Conservation (phyloP, 2,113 vertebrate species). For the Psittacus erithacus region DNA sequence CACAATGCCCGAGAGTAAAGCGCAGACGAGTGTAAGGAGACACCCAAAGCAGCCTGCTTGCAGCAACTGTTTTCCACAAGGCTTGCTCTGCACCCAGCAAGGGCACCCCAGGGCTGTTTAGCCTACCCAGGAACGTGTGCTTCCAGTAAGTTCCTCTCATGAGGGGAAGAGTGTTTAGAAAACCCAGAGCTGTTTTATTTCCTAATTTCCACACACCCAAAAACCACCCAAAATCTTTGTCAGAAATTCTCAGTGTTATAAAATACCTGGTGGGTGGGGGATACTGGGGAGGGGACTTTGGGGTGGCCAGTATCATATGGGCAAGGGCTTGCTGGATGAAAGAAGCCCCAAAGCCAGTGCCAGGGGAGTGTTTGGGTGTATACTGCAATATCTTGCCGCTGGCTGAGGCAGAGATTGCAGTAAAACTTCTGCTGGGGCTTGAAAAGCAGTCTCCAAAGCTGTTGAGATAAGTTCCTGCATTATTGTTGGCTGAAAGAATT, state of each 20-base stretch:
- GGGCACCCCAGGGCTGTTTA: conserved; percentile 27
- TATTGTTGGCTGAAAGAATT: not conserved
- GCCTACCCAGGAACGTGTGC: not conserved
- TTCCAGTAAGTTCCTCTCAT: conserved; percentile 50
- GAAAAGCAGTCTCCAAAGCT: not conserved
- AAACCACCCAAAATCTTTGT: not conserved
- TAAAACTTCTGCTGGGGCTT: not conserved
- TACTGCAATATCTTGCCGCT: accelerated
- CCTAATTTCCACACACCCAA: not conserved
- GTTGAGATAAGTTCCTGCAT: not conserved
- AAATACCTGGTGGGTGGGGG: not conserved
- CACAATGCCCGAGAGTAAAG: not conserved
- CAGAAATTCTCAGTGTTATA: not conserved
- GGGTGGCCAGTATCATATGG: not conserved
- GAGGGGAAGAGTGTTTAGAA: conserved; percentile 6
- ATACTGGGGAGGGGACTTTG: not conserved
- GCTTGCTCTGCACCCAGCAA: not conserved
- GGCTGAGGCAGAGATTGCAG: not conserved
- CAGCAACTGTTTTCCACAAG: not conserved
- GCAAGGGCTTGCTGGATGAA: not conserved
- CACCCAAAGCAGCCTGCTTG: not conserved
- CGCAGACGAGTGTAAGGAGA: not conserved
- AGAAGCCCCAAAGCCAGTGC: not conserved
- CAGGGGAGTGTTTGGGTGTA: not conserved
- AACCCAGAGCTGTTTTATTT: conserved; percentile 16